Evolutionary conservation across 2,888 invertebrate genomes (phyloP), one percentile per base, ranked within the genome.

Genomic region (Oscheius sp.): DNA sequence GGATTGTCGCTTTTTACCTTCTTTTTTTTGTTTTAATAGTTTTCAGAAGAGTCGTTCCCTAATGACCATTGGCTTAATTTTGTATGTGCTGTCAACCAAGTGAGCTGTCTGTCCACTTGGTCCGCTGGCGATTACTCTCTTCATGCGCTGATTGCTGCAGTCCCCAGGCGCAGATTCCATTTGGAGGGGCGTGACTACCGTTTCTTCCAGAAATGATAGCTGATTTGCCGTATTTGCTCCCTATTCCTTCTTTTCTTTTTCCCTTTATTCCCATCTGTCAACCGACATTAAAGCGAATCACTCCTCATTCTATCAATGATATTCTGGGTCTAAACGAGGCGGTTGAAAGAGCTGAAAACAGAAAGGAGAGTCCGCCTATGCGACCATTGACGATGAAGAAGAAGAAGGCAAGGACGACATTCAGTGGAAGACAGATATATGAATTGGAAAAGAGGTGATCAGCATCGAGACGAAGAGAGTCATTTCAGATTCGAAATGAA

Each of bases 181-280:
- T 32, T 33, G 54, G n/a, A n/a, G n/a, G n/a, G n/a, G n/a, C n/a
- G n/a, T n/a, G n/a, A n/a, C n/a, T n/a, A n/a, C n/a, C n/a, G n/a
- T n/a, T n/a, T n/a, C n/a, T n/a, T n/a, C n/a, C n/a, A n/a, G n/a
- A n/a, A 38, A 59, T 59, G 59, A 59, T 59, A 41, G 59, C 59
- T 32, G 50, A 62, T 1, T 12, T 47, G 8, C 59, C 67, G 8
- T 59, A 47, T 45, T 67, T 33, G 51, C 17, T 49, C 24, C 50
- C 28, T 0, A 33, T 62, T 30, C 44, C 49, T 17, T 44, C 8
- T 8, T 66, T 51, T 14, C 75, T 86, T 67, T 86, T 92, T 41
- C 94, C 94, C 94, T 94, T 94, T 88, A 92, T 93, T 36, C 94
- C 94, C 87, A 92, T 94, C 24, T 94, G 94, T 86, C 92, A 91